phyloP scores from a whole-genome alignment of 2,888 invertebrate species.

The Eupithecia abbreviata region DNA sequence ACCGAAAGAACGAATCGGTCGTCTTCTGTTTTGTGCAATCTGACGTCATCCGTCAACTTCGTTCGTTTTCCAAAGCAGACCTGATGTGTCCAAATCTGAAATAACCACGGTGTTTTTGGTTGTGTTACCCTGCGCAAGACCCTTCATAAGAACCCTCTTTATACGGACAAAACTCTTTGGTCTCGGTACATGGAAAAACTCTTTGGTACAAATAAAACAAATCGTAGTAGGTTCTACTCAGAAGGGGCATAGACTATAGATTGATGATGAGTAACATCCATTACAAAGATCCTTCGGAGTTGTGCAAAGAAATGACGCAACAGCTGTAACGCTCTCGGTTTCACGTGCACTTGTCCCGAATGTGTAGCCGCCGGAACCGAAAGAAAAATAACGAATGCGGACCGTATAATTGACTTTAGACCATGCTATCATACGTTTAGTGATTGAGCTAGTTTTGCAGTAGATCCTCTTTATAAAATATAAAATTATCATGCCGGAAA shows the following conservation, averaged over 20 bases:
- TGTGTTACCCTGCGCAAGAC: background rate
- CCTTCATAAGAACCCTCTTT: background rate
- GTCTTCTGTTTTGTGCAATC: too few relatives aligned
- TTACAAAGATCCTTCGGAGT: conserved; percentile 31
- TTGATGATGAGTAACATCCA: conserved; percentile 22
- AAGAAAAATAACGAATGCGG: conserved; percentile 76
- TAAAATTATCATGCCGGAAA: conserved; percentile 10
- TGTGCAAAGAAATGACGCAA: conserved; percentile 62
- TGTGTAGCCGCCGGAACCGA: conserved; percentile 77
- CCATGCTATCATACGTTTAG: conserved; percentile 47
- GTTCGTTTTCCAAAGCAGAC: too few relatives aligned
- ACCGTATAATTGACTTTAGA: conserved; percentile 61
- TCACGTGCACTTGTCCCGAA: conserved; percentile 81
- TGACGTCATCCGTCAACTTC: too few relatives aligned
- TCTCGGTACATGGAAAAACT: background rate
- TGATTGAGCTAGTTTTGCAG: conserved; percentile 28
- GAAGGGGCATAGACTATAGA: background rate
- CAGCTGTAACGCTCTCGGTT: conserved; percentile 72
- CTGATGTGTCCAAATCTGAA: background rate
- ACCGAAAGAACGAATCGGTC: too few relatives aligned
- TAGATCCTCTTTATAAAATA: background rate
- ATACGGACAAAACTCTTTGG: background rate
- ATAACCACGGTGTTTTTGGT: background rate
- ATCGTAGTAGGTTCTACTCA: background rate
- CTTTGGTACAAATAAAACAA: background rate